phyloP scores from a whole-genome alignment of 2,113 vertebrate genomes.

The Microcebus jonahi region DNA sequence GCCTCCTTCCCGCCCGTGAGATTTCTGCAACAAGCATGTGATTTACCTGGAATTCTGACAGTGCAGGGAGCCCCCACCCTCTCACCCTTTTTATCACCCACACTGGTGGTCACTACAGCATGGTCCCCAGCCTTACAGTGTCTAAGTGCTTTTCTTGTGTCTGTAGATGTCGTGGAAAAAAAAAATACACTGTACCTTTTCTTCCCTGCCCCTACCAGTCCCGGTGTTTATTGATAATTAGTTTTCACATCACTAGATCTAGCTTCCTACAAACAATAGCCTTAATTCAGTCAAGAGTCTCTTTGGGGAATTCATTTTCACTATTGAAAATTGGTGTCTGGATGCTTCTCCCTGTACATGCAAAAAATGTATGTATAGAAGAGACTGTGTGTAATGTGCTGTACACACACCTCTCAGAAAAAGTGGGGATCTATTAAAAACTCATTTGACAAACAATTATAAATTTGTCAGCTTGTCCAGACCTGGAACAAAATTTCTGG shows the following conservation, averaged over 20 bases:
- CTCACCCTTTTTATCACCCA: slow-evolving; percentile 52
- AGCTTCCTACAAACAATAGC: slow-evolving; percentile 66
- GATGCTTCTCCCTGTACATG: not conserved
- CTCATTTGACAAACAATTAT: not conserved
- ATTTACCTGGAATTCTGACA: slow-evolving; percentile 45
- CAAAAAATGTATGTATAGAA: not conserved
- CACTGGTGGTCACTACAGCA: slow-evolving; percentile 56
- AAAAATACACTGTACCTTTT: slow-evolving; percentile 57
- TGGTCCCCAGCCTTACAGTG: slow-evolving; percentile 72
- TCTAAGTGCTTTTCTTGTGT: slow-evolving; percentile 76
- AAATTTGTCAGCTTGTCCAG: slow-evolving; percentile 50
- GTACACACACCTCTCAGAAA: not conserved
- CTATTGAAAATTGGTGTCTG: slow-evolving; percentile 38
- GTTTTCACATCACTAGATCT: slow-evolving; percentile 47
- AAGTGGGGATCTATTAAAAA: not conserved
- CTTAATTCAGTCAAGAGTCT: slow-evolving; percentile 72
- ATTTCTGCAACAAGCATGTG: slow-evolving; percentile 65
- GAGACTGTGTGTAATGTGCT: not conserved
- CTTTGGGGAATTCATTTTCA: slow-evolving; percentile 38
- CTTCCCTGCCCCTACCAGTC: not conserved
- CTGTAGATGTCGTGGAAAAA: slow-evolving; percentile 75
- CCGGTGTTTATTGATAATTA: slow-evolving; percentile 42
- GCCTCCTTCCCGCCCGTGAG: slow-evolving; percentile 62
- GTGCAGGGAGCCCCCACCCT: slow-evolving; percentile 71
- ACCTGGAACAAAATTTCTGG: slow-evolving; percentile 7